phyloP scores from a whole-genome alignment of 2,797 vertebrate species.

The Poeciliopsis turneri region DNA sequence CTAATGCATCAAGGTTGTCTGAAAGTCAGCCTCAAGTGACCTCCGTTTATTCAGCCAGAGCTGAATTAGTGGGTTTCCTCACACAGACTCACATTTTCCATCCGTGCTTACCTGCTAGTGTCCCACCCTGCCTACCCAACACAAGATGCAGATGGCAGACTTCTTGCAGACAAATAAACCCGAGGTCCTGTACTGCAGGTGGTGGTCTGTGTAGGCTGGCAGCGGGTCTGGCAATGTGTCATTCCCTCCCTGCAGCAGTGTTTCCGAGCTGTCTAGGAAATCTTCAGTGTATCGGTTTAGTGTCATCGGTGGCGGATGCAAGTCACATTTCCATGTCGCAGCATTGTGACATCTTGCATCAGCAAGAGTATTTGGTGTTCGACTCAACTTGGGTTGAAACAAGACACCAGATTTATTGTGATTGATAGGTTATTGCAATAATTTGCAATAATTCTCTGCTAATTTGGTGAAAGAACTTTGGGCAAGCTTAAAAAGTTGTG shows the following conservation, averaged over 20 bases:
- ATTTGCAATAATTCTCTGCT: too few species aligned
- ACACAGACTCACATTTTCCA: neutral
- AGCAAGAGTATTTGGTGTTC: neutral
- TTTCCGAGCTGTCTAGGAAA: neutral
- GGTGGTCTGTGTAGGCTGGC: neutral
- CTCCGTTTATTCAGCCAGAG: slow-evolving; percentile 10
- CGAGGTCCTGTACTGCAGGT: neutral
- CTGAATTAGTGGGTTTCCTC: neutral
- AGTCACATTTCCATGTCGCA: neutral
- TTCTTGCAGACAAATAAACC: neutral
- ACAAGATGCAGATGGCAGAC: neutral
- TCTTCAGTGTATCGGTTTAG: slow-evolving; percentile 4
- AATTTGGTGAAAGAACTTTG: too few species aligned
- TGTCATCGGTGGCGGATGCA: slow-evolving; percentile 15
- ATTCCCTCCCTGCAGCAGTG: slow-evolving; percentile 22
- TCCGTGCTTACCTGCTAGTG: neutral
- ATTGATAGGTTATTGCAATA: too few species aligned
- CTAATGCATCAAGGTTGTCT: slow-evolving; percentile 63
- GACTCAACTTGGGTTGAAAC: neutral
- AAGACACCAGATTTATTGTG: too few species aligned
- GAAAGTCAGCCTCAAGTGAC: slow-evolving; percentile 44
- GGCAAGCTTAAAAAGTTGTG: too few species aligned
- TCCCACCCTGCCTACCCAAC: neutral
- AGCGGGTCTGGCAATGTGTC: slow-evolving; percentile 42
- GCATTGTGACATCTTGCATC: neutral